Base-by-base conservation (phyloP, 2,888 invertebrate genomes). In the Andrena camellia region DNA sequence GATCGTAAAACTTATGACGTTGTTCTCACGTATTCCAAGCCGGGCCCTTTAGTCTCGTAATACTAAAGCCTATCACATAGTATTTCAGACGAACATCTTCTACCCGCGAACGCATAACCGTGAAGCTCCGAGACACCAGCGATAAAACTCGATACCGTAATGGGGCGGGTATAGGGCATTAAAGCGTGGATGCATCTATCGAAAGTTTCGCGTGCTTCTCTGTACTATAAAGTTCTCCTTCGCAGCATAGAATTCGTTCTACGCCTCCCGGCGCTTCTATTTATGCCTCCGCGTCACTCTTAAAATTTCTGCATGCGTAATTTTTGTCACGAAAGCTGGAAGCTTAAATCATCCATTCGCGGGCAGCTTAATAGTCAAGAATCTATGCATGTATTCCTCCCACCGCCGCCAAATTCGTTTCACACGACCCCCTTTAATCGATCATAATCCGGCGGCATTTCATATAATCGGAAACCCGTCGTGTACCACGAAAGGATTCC, bases 31-130 rank as follows among this genome's bases (percentile, higher is more conserved):
- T 78, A 64, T 73, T 74, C 75, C 31, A 23, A 23, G 23, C 57
- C 57, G 8, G 35, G 29, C 1, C 5, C 35, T 54, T 69, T 62
- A 66, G 70, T 63, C 68, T 71, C 64, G 62, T 69, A 72, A 80
- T 77, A 52, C 70, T 74, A 70, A 72, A 74, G 77, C 69, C 79
- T 74, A 79, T 80, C 82, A 84, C 74, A 78, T 73, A 79, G 70
- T 75, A 78, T 78, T 83, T 71, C 68, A 52, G 64, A 31, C 66
- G 75, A 80, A 73, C 71, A 82, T 87, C 82, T 83, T 81, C 84
- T 75, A 66, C 52, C 69, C 71, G 60, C 33, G 74, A 79, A 83
- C 84, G 72, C 82, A 87, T 78, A 85, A 80, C 76, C 60, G 69
- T 81, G 73, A 82, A 81, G 50, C 60, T 76, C 60, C 77, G 69